A percentile compares a stretch with the other conserved stretches of the same genome.
Conservation (phyloP, 2,888 invertebrate species). For the Lasioglossum pauxillum region DNA sequence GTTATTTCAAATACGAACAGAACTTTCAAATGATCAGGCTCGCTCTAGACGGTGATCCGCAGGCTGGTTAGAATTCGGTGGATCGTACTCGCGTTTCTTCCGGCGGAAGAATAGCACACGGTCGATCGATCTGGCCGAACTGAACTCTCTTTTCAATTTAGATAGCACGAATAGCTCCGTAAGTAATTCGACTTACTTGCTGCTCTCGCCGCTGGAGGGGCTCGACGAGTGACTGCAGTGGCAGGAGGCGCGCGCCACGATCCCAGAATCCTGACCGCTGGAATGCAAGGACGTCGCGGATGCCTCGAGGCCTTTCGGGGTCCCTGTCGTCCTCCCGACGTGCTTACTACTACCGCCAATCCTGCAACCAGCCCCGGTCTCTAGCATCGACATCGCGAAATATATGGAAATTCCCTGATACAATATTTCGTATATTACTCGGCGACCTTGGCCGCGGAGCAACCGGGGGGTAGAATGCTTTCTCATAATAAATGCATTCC, state of each 20-base stretch:
- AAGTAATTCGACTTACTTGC: conserved; percentile 86
- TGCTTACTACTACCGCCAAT: conserved; percentile 70
- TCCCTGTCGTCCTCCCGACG: conserved; percentile 69
- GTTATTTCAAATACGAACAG: no score
- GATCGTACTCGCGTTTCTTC: neutral
- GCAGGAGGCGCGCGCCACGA: conserved; percentile 86
- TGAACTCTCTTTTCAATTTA: conserved; percentile 54
- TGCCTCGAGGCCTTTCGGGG: conserved; percentile 86
- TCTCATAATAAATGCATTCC: conserved; percentile 50
- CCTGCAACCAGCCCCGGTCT: conserved; percentile 62
- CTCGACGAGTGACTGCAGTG: conserved; percentile 89
- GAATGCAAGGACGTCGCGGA: conserved; percentile 93
- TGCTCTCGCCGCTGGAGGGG: conserved; percentile 89
- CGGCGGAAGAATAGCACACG: neutral
- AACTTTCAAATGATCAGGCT: neutral
- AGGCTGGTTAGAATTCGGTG: conserved; percentile 5
- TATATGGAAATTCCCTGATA: conserved; percentile 59
- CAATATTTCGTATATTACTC: conserved; percentile 40
- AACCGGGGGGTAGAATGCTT: conserved; percentile 9
- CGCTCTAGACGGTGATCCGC: neutral
- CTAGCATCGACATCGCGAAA: conserved; percentile 52
- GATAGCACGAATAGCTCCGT: conserved; percentile 51
- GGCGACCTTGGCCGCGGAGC: conserved; percentile 21
- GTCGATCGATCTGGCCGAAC: conserved; percentile 37
- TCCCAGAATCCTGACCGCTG: conserved; percentile 93